phyloP scores from a whole-genome alignment of 2,888 invertebrate genomes.

The Lithophane ornitopus region DNA sequence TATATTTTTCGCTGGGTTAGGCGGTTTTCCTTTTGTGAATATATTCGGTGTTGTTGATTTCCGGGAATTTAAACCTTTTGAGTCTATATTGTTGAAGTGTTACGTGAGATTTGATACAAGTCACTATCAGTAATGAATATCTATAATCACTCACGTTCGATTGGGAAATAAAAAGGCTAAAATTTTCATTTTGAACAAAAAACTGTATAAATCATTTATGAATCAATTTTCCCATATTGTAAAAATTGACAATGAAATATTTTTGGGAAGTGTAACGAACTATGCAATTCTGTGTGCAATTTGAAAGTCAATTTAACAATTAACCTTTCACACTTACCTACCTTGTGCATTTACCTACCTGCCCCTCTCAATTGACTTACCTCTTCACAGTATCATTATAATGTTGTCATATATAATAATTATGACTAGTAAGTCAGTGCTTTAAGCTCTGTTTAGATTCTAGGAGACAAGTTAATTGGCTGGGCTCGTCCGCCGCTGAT shows the following conservation, averaged over 20 bases:
- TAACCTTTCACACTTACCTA: neutral
- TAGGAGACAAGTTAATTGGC: neutral
- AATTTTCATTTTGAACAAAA: slow-evolving; percentile 25
- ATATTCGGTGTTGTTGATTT: neutral
- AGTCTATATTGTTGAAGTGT: neutral
- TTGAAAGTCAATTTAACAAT: slow-evolving; percentile 7
- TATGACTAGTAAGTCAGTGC: neutral
- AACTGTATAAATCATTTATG: slow-evolving; percentile 21
- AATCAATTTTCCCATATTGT: slow-evolving; percentile 41
- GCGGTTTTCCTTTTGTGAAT: slow-evolving; percentile 7
- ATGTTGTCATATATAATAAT: neutral
- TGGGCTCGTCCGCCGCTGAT: neutral
- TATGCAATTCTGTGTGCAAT: slow-evolving; percentile 23
- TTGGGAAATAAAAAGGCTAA: slow-evolving; percentile 2
- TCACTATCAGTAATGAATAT: neutral
- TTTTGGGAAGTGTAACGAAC: slow-evolving; percentile 50
- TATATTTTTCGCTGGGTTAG: slow-evolving; percentile 37
- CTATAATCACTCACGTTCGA: neutral
- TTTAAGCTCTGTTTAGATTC: neutral
- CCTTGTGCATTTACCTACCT: neutral
- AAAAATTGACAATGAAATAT: slow-evolving; percentile 47
- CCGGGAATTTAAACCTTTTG: neutral
- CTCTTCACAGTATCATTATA: neutral
- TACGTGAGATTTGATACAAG: neutral
- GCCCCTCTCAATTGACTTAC: neutral